These are phyloP conservation scores for Bradysia coprophila DNA, from an alignment of 1,140 invertebrate species.

Conservation along the genomic window DNA sequence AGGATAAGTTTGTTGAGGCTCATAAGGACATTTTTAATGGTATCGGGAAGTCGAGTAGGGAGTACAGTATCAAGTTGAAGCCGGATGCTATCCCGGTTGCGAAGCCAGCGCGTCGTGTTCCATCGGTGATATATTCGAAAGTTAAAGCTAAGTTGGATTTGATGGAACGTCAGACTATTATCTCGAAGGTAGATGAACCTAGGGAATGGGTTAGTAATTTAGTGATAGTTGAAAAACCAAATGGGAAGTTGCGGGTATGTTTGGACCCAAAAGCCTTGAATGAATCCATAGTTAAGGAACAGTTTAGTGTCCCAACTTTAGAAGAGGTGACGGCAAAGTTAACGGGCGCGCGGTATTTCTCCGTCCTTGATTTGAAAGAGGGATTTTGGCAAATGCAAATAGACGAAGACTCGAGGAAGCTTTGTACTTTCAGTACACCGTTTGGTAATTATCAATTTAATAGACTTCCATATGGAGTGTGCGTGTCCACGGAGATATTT, in stretches of 20 bases:
- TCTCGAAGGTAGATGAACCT: conserved; percentile 13
- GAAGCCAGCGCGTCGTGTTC: conserved; percentile 7
- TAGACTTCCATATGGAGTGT: conserved; percentile 25
- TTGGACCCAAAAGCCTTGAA: conserved; percentile 22
- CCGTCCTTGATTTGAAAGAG: conserved; percentile 6
- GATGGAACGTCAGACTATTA: conserved; percentile 8
- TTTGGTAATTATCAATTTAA: conserved; percentile 20
- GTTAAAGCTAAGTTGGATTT: conserved; percentile 11
- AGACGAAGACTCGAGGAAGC: conserved; percentile 2
- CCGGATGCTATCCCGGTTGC: conserved; percentile 5
- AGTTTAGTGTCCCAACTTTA: not conserved
- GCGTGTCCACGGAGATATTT: conserved; percentile 18
- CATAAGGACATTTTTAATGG: not conserved
- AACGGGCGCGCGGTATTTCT: conserved; percentile 1
- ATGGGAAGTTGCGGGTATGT: conserved; percentile 16
- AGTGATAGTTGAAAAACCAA: conserved; percentile 20
- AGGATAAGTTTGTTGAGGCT: not conserved
- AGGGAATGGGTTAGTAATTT: conserved; percentile 22
- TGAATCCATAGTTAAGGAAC: conserved; percentile 4
- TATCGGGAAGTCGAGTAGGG: conserved; percentile 4
- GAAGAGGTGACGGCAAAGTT: not conserved
- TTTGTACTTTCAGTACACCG: conserved; percentile 9
- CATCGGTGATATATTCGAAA: conserved; percentile 8
- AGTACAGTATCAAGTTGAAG: conserved; percentile 2
- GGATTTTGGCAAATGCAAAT: conserved; percentile 5